phyloP scores from a whole-genome alignment of 2,888 invertebrate genomes.

The Belgica antarctica region DNA sequence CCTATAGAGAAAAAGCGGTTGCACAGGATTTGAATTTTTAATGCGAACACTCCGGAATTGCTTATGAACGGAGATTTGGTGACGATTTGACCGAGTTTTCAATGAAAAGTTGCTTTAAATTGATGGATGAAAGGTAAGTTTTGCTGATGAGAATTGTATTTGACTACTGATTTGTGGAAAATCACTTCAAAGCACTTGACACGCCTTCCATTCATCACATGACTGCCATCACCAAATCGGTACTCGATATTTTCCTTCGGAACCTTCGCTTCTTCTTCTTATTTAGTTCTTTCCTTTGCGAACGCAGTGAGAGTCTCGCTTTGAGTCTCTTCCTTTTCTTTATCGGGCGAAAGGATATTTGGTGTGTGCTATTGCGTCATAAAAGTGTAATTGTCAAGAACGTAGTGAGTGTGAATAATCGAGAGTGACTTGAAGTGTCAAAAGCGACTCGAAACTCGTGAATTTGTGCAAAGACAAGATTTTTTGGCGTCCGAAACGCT shows the following conservation, averaged over 20 bases:
- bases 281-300: neutral
- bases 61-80: too few relatives aligned
- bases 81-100: too few relatives aligned
- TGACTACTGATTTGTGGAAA: too few relatives aligned
- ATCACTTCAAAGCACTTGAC: too few relatives aligned
- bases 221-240: neutral
- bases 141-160: too few relatives aligned
- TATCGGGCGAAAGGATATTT: neutral
- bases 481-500: too few relatives aligned
- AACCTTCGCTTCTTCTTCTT: constrained; percentile 8
- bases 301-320: neutral
- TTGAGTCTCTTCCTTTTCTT: constrained; percentile 9
- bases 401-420: neutral
- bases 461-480: neutral
- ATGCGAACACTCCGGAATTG: too few relatives aligned
- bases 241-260: neutral
- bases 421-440: neutral
- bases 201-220: too few relatives aligned
- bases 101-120: too few relatives aligned
- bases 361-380: constrained; percentile 15
- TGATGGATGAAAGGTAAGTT: too few relatives aligned
- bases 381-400: constrained; percentile 12
- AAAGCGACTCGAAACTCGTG: neutral
- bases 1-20: too few relatives aligned
- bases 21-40: too few relatives aligned